Conservation (phyloP, 2,113 vertebrate species). For the Crocuta crocuta region DNA sequence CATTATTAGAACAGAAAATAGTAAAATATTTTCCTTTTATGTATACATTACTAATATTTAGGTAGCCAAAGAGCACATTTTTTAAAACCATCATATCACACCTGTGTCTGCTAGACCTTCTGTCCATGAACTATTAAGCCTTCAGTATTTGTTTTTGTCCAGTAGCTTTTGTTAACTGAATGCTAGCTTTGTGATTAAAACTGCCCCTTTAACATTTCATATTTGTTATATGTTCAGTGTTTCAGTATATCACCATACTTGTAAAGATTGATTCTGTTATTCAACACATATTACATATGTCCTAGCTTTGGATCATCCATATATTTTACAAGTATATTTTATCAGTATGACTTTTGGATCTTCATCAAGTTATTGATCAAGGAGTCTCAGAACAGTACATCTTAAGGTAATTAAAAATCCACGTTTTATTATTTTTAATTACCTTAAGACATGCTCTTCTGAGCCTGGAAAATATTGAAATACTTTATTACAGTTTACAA, state of each 20-base stretch:
- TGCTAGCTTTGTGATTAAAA: not conserved
- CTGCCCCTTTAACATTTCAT: not conserved
- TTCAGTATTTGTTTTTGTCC: not conserved
- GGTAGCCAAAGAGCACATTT: not conserved
- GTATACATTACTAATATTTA: not conserved
- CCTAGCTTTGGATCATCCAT: not conserved
- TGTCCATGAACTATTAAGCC: not conserved
- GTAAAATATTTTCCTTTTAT: not conserved
- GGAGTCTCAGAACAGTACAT: not conserved
- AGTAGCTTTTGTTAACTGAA: not conserved
- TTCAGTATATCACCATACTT: not conserved
- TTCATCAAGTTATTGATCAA: not conserved
- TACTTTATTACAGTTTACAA: not conserved
- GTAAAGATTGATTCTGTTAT: not conserved
- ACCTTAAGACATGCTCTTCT: not conserved
- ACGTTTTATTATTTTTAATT: not conserved
- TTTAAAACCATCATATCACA: not conserved
- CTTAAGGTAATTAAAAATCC: not conserved
- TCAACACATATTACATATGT: not conserved
- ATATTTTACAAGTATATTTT: not conserved
- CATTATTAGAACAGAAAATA: not conserved
- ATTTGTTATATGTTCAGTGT: not conserved
- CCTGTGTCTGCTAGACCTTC: not conserved
- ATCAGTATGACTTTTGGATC: not conserved
- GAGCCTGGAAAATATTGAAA: not conserved